Percentiles rank a stretch among this genome's conserved stretches.
Evolutionary conservation across 2,797 vertebrate genomes (phyloP).

Genomic region (Lateolabrax maculatus): DNA sequence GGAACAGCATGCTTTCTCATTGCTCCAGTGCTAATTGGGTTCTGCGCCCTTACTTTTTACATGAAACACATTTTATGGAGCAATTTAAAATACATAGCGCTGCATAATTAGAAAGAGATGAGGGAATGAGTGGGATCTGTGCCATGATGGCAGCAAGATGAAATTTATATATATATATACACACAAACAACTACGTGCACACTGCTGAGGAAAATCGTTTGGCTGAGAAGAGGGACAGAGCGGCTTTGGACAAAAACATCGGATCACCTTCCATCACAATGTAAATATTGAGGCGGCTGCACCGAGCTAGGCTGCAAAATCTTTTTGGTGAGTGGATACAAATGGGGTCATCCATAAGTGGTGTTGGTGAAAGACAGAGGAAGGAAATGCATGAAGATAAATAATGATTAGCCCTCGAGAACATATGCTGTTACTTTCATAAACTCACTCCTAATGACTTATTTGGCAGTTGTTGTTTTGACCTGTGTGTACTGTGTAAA

Average conservation of each 20-base stretch:
- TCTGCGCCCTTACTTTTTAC: conserved; percentile 79
- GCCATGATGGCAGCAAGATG: conserved; percentile 57
- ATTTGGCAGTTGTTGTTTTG: conserved; percentile 78
- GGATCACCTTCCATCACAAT: conserved; percentile 43
- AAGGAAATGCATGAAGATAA: conserved; percentile 67
- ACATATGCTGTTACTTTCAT: conserved; percentile 70
- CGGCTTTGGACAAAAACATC: conserved; percentile 27
- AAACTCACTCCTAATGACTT: conserved; percentile 73
- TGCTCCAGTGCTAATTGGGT: conserved; percentile 81
- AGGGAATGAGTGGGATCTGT: conserved; percentile 68
- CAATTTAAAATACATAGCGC: conserved; percentile 74
- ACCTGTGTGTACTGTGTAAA: conserved; percentile 76
- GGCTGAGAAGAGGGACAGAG: conserved; percentile 33
- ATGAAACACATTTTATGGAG: conserved; percentile 82
- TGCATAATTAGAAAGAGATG: conserved; percentile 77
- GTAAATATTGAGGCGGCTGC: conserved; percentile 60
- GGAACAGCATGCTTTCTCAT: conserved; percentile 78
- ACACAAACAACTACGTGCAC: conserved; percentile 30
- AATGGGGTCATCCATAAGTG: conserved; percentile 70
- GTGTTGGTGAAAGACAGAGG: conserved; percentile 47
- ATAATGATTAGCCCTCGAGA: conserved; percentile 66
- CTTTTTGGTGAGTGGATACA: conserved; percentile 39
- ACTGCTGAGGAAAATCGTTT: conserved; percentile 26
- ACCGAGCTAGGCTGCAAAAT: conserved; percentile 23
- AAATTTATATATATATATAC: conserved; percentile 57